phyloP scores from a whole-genome alignment of 2,797 vertebrate species.

The Tenualosa ilisha region DNA sequence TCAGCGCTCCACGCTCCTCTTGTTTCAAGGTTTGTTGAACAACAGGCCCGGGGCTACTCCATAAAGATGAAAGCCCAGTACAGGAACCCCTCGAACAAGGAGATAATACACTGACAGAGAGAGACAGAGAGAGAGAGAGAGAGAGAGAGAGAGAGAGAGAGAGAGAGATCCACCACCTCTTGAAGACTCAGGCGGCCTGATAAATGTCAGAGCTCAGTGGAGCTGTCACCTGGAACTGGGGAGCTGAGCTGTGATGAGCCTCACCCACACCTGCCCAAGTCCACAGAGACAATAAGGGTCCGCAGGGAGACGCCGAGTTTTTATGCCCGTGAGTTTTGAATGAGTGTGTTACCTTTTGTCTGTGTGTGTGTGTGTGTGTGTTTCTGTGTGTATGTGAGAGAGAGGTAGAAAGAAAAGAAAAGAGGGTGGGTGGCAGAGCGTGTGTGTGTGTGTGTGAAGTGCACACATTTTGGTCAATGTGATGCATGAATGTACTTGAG shows the following conservation, averaged over 20 bases:
- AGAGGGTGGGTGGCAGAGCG: no score
- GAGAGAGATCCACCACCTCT: neutral
- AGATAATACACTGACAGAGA: neutral
- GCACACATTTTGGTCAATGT: neutral
- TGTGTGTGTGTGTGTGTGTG: neutral
- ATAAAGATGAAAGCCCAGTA: slow-evolving; percentile 16
- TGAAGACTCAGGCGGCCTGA: neutral
- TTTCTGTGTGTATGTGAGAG: neutral
- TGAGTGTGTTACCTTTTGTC: neutral
- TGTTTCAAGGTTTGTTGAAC: slow-evolving; percentile 18
- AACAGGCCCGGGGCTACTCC: slow-evolving; percentile 11
- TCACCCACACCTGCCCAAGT: neutral
- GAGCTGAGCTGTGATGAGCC: neutral
- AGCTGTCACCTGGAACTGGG: neutral
- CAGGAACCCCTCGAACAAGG: neutral
- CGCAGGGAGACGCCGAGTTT: neutral
- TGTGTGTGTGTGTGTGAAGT: neutral
- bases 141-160: no score
- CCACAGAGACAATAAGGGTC: neutral
- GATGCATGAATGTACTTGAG: neutral
- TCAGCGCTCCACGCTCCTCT: neutral
- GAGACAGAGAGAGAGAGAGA: no score
- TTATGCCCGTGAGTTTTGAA: neutral
- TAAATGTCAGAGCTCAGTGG: neutral
- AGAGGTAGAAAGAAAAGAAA: neutral